Evolutionary conservation across 2,888 invertebrate species (phyloP).

Genomic region (Epinotia demarniana): DNA sequence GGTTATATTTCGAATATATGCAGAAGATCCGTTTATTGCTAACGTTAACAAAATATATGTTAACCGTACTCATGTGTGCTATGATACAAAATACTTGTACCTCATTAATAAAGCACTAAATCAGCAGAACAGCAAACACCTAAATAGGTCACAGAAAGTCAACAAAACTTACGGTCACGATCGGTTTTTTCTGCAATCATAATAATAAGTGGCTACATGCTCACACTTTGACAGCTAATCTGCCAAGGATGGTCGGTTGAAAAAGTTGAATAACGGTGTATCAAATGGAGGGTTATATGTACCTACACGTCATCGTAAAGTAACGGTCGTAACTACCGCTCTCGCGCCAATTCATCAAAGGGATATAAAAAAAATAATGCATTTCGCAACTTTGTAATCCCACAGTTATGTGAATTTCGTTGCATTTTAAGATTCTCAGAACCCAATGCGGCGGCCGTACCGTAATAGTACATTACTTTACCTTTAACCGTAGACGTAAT

Average conservation of each 20-base stretch:
- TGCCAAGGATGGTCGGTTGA: constrained; percentile 31
- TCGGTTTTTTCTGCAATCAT: constrained; percentile 34
- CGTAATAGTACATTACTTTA: too few species aligned
- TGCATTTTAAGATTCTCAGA: too few species aligned
- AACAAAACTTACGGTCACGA: constrained; percentile 33
- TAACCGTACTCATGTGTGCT: neutral
- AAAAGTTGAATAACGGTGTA: constrained; percentile 38
- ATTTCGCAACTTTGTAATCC: constrained; percentile 24
- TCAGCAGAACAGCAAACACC: constrained; percentile 13
- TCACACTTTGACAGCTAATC: constrained; percentile 41
- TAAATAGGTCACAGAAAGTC: constrained; percentile 37
- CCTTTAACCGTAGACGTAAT: too few species aligned
- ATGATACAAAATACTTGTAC: neutral
- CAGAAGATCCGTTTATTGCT: too few species aligned
- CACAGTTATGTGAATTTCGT: too few species aligned
- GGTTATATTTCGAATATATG: too few species aligned
- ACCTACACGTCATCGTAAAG: neutral
- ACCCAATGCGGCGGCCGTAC: too few species aligned
- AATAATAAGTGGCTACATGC: constrained; percentile 40
- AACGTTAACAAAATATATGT: too few species aligned
- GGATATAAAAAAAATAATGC: constrained; percentile 11
- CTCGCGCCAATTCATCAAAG: neutral
- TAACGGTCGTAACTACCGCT: constrained; percentile 23
- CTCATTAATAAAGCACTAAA: neutral
- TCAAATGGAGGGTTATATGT: constrained; percentile 11